Evolutionary conservation across 1,140 invertebrate genomes (phyloP).

Genomic region (Plutomurus gul): DNA sequence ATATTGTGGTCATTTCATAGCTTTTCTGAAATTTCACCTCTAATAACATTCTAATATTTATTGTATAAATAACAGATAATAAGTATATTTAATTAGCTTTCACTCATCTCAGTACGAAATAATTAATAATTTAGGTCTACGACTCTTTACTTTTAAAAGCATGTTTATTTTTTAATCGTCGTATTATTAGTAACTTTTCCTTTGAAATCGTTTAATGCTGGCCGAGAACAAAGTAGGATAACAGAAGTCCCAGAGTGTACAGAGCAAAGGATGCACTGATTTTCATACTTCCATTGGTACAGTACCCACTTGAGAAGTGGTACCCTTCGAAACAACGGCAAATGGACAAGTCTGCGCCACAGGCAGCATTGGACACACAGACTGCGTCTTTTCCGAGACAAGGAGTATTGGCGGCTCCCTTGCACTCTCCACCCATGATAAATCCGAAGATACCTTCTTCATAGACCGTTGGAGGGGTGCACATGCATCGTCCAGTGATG

Average conservation of each 20-base stretch:
- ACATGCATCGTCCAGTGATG: neutral
- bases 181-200: no score
- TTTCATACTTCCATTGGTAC: neutral
- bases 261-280: neutral
- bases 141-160: no score
- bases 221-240: neutral
- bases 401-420: neutral
- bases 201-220: no score
- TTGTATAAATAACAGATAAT: no score
- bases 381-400: neutral
- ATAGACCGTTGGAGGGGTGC: neutral
- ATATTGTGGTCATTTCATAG: no score
- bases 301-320: neutral
- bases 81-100: no score
- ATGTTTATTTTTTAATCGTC: no score
- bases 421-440: neutral
- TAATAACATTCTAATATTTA: no score
- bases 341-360: neutral
- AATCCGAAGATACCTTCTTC: neutral
- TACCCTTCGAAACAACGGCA: neutral
- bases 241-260: neutral
- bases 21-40: no score
- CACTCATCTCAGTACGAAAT: no score
- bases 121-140: no score
- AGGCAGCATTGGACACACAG: neutral